Conservation (phyloP, 2,113 vertebrate genomes). For the Coptodon rendalli region DNA sequence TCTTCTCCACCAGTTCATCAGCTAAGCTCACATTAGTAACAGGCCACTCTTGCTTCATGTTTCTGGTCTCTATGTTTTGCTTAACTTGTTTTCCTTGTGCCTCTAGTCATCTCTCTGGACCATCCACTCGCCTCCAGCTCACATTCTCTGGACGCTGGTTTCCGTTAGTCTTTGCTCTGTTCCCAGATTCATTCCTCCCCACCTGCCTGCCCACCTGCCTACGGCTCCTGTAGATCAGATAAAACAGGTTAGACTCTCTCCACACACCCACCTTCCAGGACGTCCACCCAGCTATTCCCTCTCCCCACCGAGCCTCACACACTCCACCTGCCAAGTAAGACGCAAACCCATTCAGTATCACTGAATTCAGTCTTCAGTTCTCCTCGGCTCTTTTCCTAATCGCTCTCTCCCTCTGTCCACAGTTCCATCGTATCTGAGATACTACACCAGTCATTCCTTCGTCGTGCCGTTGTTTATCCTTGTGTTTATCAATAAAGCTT, state of each 20-base stretch:
- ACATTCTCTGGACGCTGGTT: not conserved
- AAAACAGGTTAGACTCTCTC: not conserved
- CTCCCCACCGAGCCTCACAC: not conserved
- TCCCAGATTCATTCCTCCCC: accelerated
- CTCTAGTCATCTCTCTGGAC: not conserved
- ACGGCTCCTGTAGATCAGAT: not conserved
- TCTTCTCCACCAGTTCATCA: not conserved
- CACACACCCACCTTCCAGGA: not conserved
- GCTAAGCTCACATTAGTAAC: not conserved
- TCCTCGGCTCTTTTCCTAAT: not conserved
- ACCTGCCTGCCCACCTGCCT: accelerated
- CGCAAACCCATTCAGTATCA: not conserved
- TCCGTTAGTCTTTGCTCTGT: not conserved
- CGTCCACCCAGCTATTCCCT: not conserved
- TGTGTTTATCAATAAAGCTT: not conserved
- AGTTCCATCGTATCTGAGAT: not conserved
- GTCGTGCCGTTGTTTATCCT: not conserved
- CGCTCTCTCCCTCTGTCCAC: not conserved
- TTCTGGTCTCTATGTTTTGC: not conserved
- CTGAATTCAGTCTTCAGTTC: not conserved
- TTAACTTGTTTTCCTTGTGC: not conserved
- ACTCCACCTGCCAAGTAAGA: not conserved
- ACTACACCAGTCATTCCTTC: accelerated
- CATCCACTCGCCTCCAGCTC: not conserved
- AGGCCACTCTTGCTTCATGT: not conserved